phyloP scores from a whole-genome alignment of 1,140 invertebrate species.

The Leguminivora glycinivorella region DNA sequence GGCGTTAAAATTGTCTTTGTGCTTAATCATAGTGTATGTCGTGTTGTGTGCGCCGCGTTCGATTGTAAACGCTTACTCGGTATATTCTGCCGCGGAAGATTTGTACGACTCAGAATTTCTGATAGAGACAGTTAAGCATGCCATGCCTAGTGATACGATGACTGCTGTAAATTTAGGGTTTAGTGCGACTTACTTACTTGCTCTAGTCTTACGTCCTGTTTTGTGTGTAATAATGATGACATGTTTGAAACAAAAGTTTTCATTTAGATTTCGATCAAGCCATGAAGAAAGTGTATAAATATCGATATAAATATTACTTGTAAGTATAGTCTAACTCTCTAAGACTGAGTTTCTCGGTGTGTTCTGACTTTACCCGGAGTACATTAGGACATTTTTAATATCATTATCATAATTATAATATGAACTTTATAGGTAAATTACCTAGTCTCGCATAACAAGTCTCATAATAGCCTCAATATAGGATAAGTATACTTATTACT shows the following conservation, averaged over 20 bases:
- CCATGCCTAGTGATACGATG: constrained; percentile 36
- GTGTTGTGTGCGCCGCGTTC: constrained; percentile 64
- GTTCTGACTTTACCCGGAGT: neutral
- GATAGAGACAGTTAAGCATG: constrained; percentile 38
- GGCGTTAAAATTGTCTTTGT: constrained; percentile 67
- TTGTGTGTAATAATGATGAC: constrained; percentile 59
- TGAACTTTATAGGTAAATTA: neutral
- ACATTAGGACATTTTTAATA: neutral
- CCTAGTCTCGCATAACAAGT: neutral
- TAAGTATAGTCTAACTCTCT: neutral
- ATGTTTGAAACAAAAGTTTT: constrained; percentile 54
- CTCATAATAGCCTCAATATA: too few relatives aligned
- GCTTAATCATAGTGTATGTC: constrained; percentile 62
- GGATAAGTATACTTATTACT: too few relatives aligned
- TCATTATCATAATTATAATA: neutral
- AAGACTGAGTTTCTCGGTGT: neutral
- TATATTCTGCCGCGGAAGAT: constrained; percentile 46
- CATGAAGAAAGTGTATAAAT: constrained; percentile 39
- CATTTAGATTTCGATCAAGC: constrained; percentile 45
- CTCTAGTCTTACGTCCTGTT: constrained; percentile 56
- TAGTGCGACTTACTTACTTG: constrained; percentile 55
- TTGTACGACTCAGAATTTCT: constrained; percentile 37
- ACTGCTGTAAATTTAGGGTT: constrained; percentile 55
- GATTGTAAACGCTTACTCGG: constrained; percentile 50
- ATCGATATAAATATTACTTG: too few relatives aligned